Conservation (phyloP, 2,797 vertebrate genomes). For the Crocodylus rhombifer region DNA sequence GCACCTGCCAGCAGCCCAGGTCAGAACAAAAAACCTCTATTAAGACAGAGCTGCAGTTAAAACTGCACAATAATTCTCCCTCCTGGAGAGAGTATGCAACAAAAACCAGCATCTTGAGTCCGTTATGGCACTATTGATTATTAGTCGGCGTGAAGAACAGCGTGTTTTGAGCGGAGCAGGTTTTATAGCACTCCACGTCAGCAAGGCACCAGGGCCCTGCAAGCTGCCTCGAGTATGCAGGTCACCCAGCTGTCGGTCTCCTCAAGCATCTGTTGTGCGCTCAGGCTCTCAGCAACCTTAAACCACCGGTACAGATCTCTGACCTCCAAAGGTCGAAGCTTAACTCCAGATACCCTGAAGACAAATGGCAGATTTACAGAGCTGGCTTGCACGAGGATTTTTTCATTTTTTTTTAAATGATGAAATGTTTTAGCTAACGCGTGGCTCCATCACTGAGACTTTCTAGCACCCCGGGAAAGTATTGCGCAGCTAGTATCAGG, state of each 20-base stretch:
- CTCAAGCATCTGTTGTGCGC: conserved; percentile 33
- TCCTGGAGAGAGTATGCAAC: neutral
- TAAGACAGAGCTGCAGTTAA: conserved; percentile 45
- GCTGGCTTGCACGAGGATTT: neutral
- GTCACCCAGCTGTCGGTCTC: conserved; percentile 50
- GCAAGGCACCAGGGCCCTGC: conserved; percentile 43
- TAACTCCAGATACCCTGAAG: conserved; percentile 54
- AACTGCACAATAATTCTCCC: conserved; percentile 1
- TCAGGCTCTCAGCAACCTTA: conserved; percentile 55
- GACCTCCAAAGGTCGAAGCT: conserved; percentile 60
- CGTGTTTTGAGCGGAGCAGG: conserved; percentile 57
- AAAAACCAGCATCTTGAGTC: conserved; percentile 3
- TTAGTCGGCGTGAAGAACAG: conserved; percentile 63
- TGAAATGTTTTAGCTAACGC: neutral
- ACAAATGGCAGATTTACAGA: neutral
- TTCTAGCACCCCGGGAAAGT: too few species aligned
- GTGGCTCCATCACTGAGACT: too few species aligned
- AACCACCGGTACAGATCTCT: conserved; percentile 47
- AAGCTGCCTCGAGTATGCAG: conserved; percentile 60
- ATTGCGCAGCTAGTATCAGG: too few species aligned
- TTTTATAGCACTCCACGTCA: conserved; percentile 69
- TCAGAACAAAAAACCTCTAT: neutral
- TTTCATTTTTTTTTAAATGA: neutral
- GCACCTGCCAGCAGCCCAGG: neutral
- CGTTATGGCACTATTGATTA: conserved; percentile 65